Evolutionary conservation across 2,797 vertebrate species (phyloP).

Genomic region (Brotula barbata): DNA sequence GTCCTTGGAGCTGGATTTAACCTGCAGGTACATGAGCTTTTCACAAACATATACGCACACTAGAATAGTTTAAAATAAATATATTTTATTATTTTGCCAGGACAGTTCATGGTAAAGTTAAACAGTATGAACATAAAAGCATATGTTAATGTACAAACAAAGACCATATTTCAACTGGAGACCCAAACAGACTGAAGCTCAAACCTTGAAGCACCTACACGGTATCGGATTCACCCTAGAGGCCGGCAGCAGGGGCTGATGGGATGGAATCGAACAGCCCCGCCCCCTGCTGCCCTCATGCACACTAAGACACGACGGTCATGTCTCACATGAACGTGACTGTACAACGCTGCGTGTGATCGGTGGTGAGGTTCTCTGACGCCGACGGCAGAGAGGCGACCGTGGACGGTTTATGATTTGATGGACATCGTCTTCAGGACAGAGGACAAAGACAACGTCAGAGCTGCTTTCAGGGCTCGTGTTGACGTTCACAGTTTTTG

Average conservation of each 20-base stretch:
- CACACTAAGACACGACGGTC: conserved; percentile 25
- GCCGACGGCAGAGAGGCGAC: conserved; percentile 23
- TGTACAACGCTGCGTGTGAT: conserved; percentile 66
- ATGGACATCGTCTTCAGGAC: conserved; percentile 30
- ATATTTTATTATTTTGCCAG: conserved; percentile 99
- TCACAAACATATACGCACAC: background rate
- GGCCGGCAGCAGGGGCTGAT: conserved; percentile 25
- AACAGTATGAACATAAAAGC: conserved; percentile 99
- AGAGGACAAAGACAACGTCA: conserved; percentile 50
- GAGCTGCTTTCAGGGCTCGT: conserved; percentile 51
- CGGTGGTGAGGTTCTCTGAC: conserved; percentile 38
- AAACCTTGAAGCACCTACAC: conserved; percentile 72
- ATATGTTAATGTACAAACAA: conserved; percentile 95
- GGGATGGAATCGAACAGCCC: conserved; percentile 12
- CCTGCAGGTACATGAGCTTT: no score
- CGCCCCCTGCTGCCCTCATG: conserved; percentile 14
- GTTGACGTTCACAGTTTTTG: conserved; percentile 36
- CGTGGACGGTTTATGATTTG: conserved; percentile 28
- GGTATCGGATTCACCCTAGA: conserved; percentile 10
- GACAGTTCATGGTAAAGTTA: conserved; percentile 96
- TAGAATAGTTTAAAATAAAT: conserved; percentile 92
- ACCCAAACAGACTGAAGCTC: conserved; percentile 74
- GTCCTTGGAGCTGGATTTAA: no score
- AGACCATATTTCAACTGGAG: conserved; percentile 85
- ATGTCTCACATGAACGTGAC: conserved; percentile 51